Conservation (phyloP, 2,888 invertebrate species). For the Diogma glabrata region DNA sequence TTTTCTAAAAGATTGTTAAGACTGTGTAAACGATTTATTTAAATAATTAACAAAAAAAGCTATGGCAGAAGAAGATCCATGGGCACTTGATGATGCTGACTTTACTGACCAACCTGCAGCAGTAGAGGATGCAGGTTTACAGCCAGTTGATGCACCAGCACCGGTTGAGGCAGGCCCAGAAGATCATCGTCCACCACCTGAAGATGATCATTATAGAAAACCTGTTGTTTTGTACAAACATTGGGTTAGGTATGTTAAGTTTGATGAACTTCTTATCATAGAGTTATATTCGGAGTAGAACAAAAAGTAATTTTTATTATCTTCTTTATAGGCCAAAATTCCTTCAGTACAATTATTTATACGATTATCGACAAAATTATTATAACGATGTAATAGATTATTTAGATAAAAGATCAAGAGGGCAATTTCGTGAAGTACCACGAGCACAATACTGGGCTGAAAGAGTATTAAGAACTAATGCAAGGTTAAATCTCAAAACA, state of each 20-base stretch:
- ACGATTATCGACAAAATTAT: slow-evolving; percentile 75
- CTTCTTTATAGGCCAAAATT: slow-evolving; percentile 53
- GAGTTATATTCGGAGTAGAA: not conserved
- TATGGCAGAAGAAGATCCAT: slow-evolving; percentile 43
- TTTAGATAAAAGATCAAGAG: slow-evolving; percentile 62
- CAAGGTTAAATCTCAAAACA: slow-evolving; percentile 23
- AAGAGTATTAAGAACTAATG: slow-evolving; percentile 61
- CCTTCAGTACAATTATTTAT: slow-evolving; percentile 70
- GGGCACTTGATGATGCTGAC: slow-evolving; percentile 40
- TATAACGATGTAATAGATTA: slow-evolving; percentile 78
- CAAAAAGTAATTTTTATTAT: not conserved
- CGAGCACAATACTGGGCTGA: slow-evolving; percentile 79
- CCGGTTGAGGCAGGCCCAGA: slow-evolving; percentile 39
- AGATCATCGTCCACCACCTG: slow-evolving; percentile 33
- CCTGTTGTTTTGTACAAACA: slow-evolving; percentile 61
- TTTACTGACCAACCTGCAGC: slow-evolving; percentile 18
- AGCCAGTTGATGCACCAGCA: slow-evolving; percentile 21
- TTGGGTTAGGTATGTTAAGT: slow-evolving; percentile 63
- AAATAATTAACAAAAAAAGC: slow-evolving; percentile 20
- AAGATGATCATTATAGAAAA: slow-evolving; percentile 46
- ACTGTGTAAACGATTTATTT: too few relatives aligned
- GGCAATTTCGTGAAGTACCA: slow-evolving; percentile 55
- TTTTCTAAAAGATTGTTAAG: too few relatives aligned
- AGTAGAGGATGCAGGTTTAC: slow-evolving; percentile 25
- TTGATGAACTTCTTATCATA: too few relatives aligned